Conservation (phyloP, 2,888 invertebrate genomes). For the Phasia obesa region DNA sequence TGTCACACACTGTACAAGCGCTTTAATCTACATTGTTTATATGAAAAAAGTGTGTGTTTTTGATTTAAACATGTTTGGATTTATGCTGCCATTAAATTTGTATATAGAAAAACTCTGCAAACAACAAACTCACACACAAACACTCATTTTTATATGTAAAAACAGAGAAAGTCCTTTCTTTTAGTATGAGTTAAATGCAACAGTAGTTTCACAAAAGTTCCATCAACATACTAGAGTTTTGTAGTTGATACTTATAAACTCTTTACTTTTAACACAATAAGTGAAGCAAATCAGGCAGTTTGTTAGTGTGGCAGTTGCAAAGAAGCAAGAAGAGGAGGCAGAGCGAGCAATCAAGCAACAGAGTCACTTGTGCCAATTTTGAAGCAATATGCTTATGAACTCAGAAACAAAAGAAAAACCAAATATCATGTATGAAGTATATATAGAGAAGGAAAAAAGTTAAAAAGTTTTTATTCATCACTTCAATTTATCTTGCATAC, state of each 20-base stretch:
- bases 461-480: slow-evolving; percentile 48
- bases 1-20: neutral
- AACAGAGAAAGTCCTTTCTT: slow-evolving; percentile 22
- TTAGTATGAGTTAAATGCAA: slow-evolving; percentile 35
- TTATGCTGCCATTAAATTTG: slow-evolving; percentile 39
- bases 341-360: slow-evolving; percentile 56
- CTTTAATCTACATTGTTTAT: neutral
- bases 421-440: neutral
- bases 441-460: neutral
- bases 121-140: neutral
- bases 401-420: slow-evolving; percentile 35
- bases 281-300: neutral
- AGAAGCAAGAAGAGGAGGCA: neutral
- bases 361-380: slow-evolving; percentile 66
- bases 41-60: no score
- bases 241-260: slow-evolving; percentile 35
- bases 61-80: slow-evolving; percentile 3
- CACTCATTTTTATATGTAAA: neutral
- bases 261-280: slow-evolving; percentile 9
- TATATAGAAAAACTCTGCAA: slow-evolving; percentile 27
- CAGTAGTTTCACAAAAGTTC: slow-evolving; percentile 53
- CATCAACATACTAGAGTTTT: slow-evolving; percentile 50
- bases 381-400: slow-evolving; percentile 46
- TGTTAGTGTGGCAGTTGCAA: neutral
- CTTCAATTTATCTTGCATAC: slow-evolving; percentile 61